Evolutionary conservation across 2,113 vertebrate species (phyloP), one percentile per base, ranked within the genome.

Genomic region (Herpetotheres cachinnans): DNA sequence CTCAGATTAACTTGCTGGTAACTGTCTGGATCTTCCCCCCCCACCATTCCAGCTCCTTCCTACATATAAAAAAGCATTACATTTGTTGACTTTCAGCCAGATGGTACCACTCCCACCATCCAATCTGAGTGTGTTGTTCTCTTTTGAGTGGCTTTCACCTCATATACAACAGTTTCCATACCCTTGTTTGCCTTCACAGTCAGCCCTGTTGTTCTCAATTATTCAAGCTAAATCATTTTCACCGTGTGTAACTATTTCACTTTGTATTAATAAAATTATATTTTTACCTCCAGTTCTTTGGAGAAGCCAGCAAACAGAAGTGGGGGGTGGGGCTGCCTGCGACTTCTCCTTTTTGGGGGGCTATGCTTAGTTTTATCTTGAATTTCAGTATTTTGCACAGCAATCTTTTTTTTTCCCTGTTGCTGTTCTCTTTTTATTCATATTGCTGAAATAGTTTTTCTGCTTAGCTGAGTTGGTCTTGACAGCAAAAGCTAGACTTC

Each of bases 91-190:
- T 94, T 70, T n/a, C 40, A 80, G 93, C 66, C 92, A 95, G 87
- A 86, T 93, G 92, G 93, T 90, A 73, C 87, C 90, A 93, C 84
- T 96, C 92, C 92, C 71, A 82, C 89, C 74, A 56, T 40, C 44
- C 78, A 82, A 70, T 62, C 78, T 88, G 66, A 96, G 66, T 69
- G 38, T 1, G 5, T 58, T 95, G 67, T 82, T 79, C 73, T 81
- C 34, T 36, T 86, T 80, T 67, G 73, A 77, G 70, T 34, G 19
- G 44, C 90, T 96, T 86, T 89, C 79, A 65, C 52, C 66, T 76
- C 90, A 10, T n/a, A 26, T 9, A 13, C 29, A 55, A 19, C 30
- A 26, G 12, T 61, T 88, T 61, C 71, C 9, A 2, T 54, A 20
- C 25, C 52, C 52, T 84, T 56, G 49, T 86, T 89, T 91, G 58